A percentile compares a stretch with the other conserved stretches of the same genome.
Evolutionary conservation across 2,113 vertebrate species (phyloP).

Genomic region (Cnemophilus loriae): DNA sequence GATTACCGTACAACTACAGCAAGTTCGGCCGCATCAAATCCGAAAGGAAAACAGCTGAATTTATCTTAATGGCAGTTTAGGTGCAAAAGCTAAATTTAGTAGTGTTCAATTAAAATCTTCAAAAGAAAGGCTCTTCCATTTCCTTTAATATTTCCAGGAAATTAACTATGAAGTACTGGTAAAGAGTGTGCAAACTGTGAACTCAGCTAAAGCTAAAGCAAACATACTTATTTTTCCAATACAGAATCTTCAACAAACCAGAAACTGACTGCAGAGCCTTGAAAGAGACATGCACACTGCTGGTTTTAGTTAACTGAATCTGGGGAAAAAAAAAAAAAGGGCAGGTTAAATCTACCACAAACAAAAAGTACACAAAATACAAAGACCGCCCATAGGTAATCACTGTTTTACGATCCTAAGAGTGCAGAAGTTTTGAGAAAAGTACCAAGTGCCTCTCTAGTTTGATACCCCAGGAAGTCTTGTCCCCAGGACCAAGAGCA

Average conservation of each 20-base stretch:
- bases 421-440: neutral
- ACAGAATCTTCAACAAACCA: neutral
- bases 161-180: accelerated
- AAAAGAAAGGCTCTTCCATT: neutral
- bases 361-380: neutral
- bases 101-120: neutral
- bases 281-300: neutral
- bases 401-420: neutral
- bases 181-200: neutral
- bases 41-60: neutral
- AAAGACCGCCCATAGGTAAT: neutral
- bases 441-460: neutral
- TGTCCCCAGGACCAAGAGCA: neutral
- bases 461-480: neutral
- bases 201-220: neutral
- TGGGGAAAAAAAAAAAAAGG: neutral
- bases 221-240: neutral
- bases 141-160: neutral
- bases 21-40: neutral
- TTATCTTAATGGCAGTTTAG: neutral
- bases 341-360: neutral
- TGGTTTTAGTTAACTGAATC: neutral
- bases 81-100: neutral
- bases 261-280: neutral
- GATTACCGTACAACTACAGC: neutral